Conservation (phyloP, 2,888 invertebrate species). For the Athripsodes cinereus region DNA sequence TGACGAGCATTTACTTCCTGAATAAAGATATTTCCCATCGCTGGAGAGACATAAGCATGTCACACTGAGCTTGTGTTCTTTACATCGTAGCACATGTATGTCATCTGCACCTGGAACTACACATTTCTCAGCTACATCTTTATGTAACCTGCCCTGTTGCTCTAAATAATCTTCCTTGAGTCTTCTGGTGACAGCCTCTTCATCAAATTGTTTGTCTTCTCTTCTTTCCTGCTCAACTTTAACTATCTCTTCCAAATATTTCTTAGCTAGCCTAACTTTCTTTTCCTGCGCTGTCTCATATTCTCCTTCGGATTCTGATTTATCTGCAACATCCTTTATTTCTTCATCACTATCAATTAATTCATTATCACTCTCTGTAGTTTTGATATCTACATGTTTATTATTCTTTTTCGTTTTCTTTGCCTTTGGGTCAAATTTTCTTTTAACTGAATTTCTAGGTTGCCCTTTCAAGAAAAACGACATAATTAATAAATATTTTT, state of each 20-base stretch:
- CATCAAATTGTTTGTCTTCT: conserved; percentile 57
- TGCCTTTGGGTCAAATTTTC: conserved; percentile 46
- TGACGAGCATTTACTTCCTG: conserved; percentile 83
- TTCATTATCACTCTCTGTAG: conserved; percentile 51
- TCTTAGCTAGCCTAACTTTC: conserved; percentile 80
- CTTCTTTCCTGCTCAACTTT: conserved; percentile 68
- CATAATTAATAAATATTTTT: conserved; percentile 10
- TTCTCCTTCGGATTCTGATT: conserved; percentile 53
- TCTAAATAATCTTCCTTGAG: conserved; percentile 82
- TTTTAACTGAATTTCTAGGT: conserved; percentile 49
- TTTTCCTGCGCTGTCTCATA: conserved; percentile 87
- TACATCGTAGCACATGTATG: conserved; percentile 57
- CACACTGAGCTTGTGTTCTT: conserved; percentile 70
- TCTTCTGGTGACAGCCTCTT: conserved; percentile 63
- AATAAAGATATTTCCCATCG: conserved; percentile 67
- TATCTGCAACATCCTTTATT: conserved; percentile 48
- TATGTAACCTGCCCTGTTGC: conserved; percentile 73
- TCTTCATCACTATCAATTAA: conserved; percentile 62
- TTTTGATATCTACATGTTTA: conserved; percentile 34
- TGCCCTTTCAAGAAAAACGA: conserved; percentile 56
- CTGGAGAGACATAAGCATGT: conserved; percentile 75
- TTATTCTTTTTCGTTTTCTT: conserved; percentile 16
- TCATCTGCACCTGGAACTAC: conserved; percentile 35
- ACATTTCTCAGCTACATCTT: conserved; percentile 62
- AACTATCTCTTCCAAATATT: conserved; percentile 82